phyloP scores from a whole-genome alignment of 2,888 invertebrate species.

The Lysandra coridon region DNA sequence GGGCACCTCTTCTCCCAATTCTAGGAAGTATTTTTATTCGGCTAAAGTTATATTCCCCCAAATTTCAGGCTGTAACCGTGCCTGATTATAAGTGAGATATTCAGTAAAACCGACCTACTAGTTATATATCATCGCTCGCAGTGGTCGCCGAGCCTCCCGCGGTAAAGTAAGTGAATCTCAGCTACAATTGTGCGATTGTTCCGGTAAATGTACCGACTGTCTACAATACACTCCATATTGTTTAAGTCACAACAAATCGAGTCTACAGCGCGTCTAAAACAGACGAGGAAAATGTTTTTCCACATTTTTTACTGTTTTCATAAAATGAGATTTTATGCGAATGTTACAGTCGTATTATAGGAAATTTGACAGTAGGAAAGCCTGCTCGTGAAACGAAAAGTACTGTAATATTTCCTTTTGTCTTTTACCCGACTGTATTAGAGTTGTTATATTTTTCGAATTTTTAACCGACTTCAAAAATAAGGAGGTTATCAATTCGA shows the following conservation, averaged over 20 bases:
- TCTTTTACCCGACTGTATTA: background rate
- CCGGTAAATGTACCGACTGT: constrained; percentile 34
- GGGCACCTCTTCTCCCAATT: no score
- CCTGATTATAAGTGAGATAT: no score
- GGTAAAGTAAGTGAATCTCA: constrained; percentile 27
- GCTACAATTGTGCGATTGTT: constrained; percentile 34
- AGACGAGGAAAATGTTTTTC: background rate
- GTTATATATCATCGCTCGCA: background rate
- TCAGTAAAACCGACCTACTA: background rate
- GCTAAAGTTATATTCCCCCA: no score
- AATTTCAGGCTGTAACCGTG: no score
- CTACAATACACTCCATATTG: constrained; percentile 31
- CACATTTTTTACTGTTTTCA: constrained; percentile 8
- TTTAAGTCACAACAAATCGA: constrained; percentile 18
- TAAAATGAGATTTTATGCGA: constrained; percentile 18
- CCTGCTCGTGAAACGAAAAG: background rate
- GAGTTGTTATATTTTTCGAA: no score
- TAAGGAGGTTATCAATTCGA: no score
- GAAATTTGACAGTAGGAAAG: constrained; percentile 7
- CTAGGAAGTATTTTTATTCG: no score
- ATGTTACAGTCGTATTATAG: background rate
- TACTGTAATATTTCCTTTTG: background rate
- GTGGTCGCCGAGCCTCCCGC: background rate
- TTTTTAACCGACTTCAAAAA: no score
- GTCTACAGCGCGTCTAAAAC: constrained; percentile 17